A percentile compares a stretch with the other conserved stretches of the same genome.
These are phyloP conservation scores for Homalodisca vitripennis DNA, from an alignment of 1,140 invertebrate species.

Conservation along the genomic window DNA sequence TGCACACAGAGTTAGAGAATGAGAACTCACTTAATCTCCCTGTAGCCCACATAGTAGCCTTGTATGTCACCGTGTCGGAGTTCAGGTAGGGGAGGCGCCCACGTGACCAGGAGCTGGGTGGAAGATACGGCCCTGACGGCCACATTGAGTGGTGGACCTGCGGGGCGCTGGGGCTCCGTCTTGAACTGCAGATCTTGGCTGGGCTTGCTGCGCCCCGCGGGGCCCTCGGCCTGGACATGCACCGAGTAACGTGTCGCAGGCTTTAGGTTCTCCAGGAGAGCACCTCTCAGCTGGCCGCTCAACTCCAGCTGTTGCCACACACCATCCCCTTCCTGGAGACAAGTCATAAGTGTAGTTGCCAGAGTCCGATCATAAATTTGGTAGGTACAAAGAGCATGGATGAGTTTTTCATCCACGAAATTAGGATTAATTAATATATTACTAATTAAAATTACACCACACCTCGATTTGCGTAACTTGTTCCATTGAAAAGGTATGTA, in stretches of 20 bases:
- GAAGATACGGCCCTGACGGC: conserved; percentile 69
- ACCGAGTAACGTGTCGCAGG: conserved; percentile 76
- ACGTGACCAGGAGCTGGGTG: conserved; percentile 72
- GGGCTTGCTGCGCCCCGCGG: conserved; percentile 68
- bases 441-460: background rate
- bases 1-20: too few species aligned
- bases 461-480: too few species aligned
- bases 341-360: background rate
- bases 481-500: too few species aligned
- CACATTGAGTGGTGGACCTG: conserved; percentile 70
- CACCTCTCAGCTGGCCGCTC: conserved; percentile 58
- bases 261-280: conserved; percentile 67
- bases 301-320: conserved; percentile 67
- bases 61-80: conserved; percentile 70
- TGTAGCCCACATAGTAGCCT: conserved; percentile 65
- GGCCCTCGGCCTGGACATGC: conserved; percentile 72
- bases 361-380: background rate
- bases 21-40: conserved; percentile 45
- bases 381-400: background rate
- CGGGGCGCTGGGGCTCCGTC: conserved; percentile 76
- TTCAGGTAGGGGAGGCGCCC: conserved; percentile 68
- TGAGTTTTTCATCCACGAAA: background rate
- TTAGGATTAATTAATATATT: too few species aligned
- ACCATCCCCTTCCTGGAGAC: conserved; percentile 41
- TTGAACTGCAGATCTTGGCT: conserved; percentile 65